A percentile compares a stretch with the other conserved stretches of the same genome.
These are phyloP conservation scores for Pterois miles DNA, from an alignment of 2,797 vertebrate species.

Conservation along the genomic window DNA sequence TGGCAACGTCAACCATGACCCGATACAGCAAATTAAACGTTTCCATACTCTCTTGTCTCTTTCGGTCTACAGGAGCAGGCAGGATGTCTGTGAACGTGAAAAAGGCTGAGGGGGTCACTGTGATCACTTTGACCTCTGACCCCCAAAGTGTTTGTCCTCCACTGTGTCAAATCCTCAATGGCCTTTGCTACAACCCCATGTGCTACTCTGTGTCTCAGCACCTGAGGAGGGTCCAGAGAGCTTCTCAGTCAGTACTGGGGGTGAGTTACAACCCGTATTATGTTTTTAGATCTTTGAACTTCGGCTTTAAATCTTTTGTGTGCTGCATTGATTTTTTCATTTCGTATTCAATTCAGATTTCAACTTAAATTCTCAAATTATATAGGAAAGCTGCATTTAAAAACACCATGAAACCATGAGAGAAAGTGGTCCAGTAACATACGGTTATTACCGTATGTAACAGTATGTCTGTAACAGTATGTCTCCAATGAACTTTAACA, in stretches of 20 bases:
- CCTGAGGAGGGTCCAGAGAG: conserved; percentile 34
- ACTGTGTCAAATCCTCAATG: conserved; percentile 72
- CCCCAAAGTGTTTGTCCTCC: conserved; percentile 61
- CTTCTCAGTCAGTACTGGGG: conserved; percentile 52
- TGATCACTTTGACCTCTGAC: conserved; percentile 72
- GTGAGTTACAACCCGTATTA: conserved; percentile 46
- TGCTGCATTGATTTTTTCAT: no score
- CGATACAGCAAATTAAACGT: background rate
- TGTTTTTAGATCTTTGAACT: background rate
- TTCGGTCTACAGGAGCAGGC: background rate
- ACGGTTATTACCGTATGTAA: no score
- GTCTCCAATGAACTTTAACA: background rate
- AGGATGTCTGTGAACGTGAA: conserved; percentile 72
- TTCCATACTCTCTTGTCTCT: background rate
- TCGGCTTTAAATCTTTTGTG: background rate
- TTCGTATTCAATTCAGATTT: background rate
- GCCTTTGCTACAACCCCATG: conserved; percentile 74
- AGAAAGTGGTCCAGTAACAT: background rate
- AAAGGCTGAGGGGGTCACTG: conserved; percentile 63
- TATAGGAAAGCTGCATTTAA: background rate
- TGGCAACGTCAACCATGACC: background rate
- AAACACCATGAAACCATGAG: background rate
- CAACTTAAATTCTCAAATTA: background rate
- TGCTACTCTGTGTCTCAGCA: conserved; percentile 64
- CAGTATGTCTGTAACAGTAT: background rate